phyloP scores from a whole-genome alignment of 1,140 invertebrate genomes.

The Nephila pilipes region DNA sequence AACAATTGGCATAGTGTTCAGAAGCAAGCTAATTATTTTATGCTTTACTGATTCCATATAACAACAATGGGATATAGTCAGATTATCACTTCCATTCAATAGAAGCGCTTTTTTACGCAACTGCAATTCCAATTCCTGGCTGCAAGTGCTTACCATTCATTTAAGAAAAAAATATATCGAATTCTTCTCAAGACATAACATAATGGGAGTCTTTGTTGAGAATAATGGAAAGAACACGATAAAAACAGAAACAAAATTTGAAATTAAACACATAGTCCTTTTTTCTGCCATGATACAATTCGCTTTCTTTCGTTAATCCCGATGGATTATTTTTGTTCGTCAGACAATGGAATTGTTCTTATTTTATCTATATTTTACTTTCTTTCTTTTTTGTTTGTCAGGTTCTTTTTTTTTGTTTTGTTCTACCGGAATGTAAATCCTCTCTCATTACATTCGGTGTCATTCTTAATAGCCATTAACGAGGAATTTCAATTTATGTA shows the following conservation, averaged over 20 bases:
- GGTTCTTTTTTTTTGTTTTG: background rate
- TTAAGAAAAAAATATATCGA: background rate
- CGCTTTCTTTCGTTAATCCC: background rate
- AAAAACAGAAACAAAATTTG: background rate
- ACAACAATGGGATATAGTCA: background rate
- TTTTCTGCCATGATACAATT: background rate
- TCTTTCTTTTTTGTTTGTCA: background rate
- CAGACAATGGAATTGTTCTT: conserved; percentile 6
- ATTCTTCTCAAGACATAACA: background rate
- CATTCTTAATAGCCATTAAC: background rate
- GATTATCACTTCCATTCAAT: background rate
- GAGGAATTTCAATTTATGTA: background rate
- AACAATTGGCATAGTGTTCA: background rate
- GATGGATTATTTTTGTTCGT: background rate
- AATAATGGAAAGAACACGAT: background rate
- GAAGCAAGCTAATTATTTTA: background rate
- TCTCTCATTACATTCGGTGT: background rate
- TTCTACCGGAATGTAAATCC: background rate
- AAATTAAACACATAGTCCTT: background rate
- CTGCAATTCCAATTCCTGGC: background rate
- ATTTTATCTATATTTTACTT: conserved; percentile 1
- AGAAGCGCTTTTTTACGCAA: background rate
- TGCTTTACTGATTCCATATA: background rate
- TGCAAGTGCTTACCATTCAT: background rate
- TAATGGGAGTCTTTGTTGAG: background rate